Conservation (phyloP, 2,888 invertebrate species). For the Gnatocerus cornutus region DNA sequence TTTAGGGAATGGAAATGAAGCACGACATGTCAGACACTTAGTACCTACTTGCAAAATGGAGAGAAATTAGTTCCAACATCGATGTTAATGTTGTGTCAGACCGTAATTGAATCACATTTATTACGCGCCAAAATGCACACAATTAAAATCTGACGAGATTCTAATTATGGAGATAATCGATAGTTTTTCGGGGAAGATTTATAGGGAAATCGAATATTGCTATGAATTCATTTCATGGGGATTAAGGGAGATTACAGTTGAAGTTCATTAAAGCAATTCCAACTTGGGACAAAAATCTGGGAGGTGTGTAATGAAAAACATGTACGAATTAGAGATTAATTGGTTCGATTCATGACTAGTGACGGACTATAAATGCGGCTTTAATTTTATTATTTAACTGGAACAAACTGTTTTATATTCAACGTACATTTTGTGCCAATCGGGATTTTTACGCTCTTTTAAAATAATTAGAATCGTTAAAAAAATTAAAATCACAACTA, state of each 20-base stretch:
- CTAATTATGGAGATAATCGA: conserved; percentile 7
- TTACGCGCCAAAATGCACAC: conserved; percentile 31
- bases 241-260: not conserved
- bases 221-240: not conserved
- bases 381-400: too few relatives aligned
- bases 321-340: too few relatives aligned
- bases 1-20: conserved; percentile 26
- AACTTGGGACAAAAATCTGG: too few relatives aligned
- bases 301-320: too few relatives aligned
- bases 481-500: too few relatives aligned
- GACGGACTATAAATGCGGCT: too few relatives aligned
- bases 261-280: too few relatives aligned
- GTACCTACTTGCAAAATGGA: conserved; percentile 14
- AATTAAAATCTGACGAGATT: conserved; percentile 9
- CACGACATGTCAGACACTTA: conserved; percentile 26
- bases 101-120: conserved; percentile 34
- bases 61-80: conserved; percentile 30
- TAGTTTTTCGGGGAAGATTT: not conserved
- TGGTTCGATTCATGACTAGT: too few relatives aligned
- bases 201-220: conserved; percentile 8
- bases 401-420: too few relatives aligned
- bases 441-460: too few relatives aligned
- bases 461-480: too few relatives aligned
- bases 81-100: conserved; percentile 33
- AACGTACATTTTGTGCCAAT: too few relatives aligned